Conservation (phyloP, 2,888 invertebrate genomes). For the Harpalus rubripes region DNA sequence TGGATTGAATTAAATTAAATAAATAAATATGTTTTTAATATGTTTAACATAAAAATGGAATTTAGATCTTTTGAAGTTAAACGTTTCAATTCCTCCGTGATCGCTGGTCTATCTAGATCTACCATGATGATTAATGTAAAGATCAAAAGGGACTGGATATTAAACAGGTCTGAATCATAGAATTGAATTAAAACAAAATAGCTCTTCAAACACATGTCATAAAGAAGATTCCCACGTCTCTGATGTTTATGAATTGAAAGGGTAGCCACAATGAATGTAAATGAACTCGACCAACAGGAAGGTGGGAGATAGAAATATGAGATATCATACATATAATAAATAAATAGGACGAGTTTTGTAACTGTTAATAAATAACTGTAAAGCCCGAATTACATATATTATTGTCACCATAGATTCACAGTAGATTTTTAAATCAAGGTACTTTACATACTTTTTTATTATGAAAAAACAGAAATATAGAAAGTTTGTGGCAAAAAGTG, state of each 20-base stretch:
- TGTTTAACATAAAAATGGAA: too few relatives aligned
- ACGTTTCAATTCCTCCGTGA: too few relatives aligned
- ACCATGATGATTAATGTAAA: too few relatives aligned
- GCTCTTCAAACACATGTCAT: slow-evolving; percentile 55
- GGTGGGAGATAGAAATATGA: slow-evolving; percentile 8
- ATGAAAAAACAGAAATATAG: neutral
- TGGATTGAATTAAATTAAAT: too few relatives aligned
- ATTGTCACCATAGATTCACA: too few relatives aligned
- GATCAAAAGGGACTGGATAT: slow-evolving; percentile 6
- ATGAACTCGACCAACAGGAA: slow-evolving; percentile 45
- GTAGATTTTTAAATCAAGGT: too few relatives aligned
- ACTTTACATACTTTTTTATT: too few relatives aligned
- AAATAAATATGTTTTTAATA: too few relatives aligned
- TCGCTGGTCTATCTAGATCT: too few relatives aligned
- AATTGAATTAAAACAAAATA: slow-evolving; percentile 31
- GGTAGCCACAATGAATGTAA: slow-evolving; percentile 60
- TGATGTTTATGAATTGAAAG: slow-evolving; percentile 46
- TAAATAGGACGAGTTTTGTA: slow-evolving; percentile 19
- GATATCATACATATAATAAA: slow-evolving; percentile 59
- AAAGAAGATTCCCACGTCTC: slow-evolving; percentile 62
- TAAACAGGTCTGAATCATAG: neutral
- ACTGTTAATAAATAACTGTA: neutral
- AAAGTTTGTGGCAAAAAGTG: slow-evolving; percentile 8
- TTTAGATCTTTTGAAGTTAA: too few relatives aligned
- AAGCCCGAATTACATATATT: too few relatives aligned